A percentile compares a stretch with the other conserved stretches of the same genome.
Evolutionary conservation across 2,888 invertebrate species (phyloP).

Genomic region (Taenaris catops): DNA sequence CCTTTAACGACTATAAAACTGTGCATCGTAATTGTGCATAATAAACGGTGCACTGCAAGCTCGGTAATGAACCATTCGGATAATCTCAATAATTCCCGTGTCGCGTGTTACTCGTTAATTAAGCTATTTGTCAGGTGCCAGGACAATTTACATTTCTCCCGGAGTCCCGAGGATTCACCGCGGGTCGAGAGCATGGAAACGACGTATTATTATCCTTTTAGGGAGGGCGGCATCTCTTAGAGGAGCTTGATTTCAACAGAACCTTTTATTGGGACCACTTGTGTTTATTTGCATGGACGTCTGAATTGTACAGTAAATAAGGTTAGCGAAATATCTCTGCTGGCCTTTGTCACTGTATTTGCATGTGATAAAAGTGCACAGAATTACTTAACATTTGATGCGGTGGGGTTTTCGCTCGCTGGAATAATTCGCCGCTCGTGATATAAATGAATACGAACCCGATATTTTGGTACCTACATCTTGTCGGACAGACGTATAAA

Average conservation of each 20-base stretch:
- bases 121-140: conserved; percentile 75
- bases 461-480: too few relatives aligned
- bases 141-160: conserved; percentile 73
- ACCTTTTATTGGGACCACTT: conserved; percentile 77
- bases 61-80: conserved; percentile 46
- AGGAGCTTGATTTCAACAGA: conserved; percentile 54
- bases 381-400: too few relatives aligned
- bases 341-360: conserved; percentile 59
- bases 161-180: conserved; percentile 54
- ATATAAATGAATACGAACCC: too few relatives aligned
- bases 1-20: conserved; percentile 33
- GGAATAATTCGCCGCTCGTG: too few relatives aligned
- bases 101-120: conserved; percentile 73
- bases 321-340: conserved; percentile 68
- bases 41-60: conserved; percentile 25
- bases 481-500: conserved; percentile 64
- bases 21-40: conserved; percentile 36
- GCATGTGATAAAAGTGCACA: conserved; percentile 64
- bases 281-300: conserved; percentile 69
- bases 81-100: conserved; percentile 60
- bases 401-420: too few relatives aligned
- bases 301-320: conserved; percentile 79
- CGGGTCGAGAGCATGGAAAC: conserved; percentile 57
- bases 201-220: conserved; percentile 80
- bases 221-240: conserved; percentile 72